These are phyloP conservation scores for Nematopogon swammerdamellus DNA, from an alignment of 2,888 invertebrate genomes.

Conservation along the genomic window DNA sequence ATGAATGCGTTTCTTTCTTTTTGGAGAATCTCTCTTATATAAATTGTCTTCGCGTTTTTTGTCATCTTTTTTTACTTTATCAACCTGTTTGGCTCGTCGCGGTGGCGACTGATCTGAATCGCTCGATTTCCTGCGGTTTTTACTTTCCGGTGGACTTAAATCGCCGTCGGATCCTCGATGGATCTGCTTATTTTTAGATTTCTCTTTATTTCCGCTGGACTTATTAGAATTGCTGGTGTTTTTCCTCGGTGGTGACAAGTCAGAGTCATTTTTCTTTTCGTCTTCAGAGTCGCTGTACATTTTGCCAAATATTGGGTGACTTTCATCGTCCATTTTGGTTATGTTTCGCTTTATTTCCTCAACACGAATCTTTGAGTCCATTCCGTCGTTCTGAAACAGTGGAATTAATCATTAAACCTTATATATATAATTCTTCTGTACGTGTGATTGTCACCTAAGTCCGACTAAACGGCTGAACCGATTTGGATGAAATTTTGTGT, in stretches of 20 bases:
- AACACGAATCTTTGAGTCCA: conserved; percentile 40
- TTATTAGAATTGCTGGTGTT: neutral
- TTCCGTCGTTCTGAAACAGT: conserved; percentile 43
- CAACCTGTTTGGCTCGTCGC: conserved; percentile 11
- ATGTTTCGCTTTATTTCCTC: conserved; percentile 38
- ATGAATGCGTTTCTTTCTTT: neutral
- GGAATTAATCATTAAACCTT: too few species aligned
- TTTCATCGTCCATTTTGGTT: conserved; percentile 38
- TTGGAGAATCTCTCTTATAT: neutral
- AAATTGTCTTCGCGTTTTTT: too few species aligned
- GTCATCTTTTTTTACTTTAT: conserved; percentile 3
- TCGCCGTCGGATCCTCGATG: conserved; percentile 14
- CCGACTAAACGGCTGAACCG: too few species aligned
- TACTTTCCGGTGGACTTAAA: conserved; percentile 19
- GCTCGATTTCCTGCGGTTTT: conserved; percentile 7
- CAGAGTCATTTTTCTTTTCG: conserved; percentile 30
- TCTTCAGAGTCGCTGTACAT: conserved; percentile 51
- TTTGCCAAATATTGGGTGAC: conserved; percentile 43
- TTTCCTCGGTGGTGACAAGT: conserved; percentile 8
- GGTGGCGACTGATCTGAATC: conserved; percentile 17
- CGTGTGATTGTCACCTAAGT: too few species aligned
- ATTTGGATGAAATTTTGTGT: too few species aligned
- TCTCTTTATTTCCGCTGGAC: neutral
- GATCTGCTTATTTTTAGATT: neutral
- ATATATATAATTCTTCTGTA: too few species aligned